Percentiles rank a stretch among this genome's conserved stretches.
Conservation (phyloP, 35 echinoderm and acorn worm species). For the Acanthaster planci region DNA sequence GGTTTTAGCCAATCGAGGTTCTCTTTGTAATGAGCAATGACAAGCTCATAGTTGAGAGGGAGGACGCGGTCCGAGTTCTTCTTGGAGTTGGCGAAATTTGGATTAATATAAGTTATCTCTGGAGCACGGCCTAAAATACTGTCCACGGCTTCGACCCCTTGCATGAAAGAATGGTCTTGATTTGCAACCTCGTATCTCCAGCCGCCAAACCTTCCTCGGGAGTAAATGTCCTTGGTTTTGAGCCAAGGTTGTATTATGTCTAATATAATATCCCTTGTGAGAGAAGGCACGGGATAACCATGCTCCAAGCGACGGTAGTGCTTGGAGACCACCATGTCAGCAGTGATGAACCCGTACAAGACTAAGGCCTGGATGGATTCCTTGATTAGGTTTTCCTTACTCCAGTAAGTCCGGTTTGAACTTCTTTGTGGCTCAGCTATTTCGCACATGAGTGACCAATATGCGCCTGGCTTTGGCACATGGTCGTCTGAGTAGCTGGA, state of each 20-base stretch:
- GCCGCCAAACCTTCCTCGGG: conserved; percentile 49
- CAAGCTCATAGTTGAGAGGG: not conserved
- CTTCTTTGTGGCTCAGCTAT: conserved; percentile 22
- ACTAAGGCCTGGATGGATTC: not conserved
- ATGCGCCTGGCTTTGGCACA: conserved; percentile 26
- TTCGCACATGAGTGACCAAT: conserved; percentile 59
- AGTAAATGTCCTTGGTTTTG: conserved; percentile 33
- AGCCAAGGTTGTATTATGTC: conserved; percentile 48
- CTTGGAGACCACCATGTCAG: conserved; percentile 39
- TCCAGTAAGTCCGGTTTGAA: not conserved
- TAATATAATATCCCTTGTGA: conserved; percentile 10
- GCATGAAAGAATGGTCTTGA: conserved; percentile 60
- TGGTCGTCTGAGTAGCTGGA: conserved; percentile 55
- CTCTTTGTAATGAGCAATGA: conserved; percentile 29
- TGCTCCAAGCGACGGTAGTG: conserved; percentile 44
- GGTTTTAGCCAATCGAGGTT: not conserved
- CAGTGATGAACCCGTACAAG: conserved; percentile 30
- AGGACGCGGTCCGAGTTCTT: conserved; percentile 9
- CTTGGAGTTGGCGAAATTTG: conserved; percentile 43
- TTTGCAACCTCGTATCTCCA: conserved; percentile 54
- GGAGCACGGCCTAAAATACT: not conserved
- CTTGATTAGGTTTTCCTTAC: not conserved
- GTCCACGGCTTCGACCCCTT: conserved; percentile 47
- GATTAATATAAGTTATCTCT: conserved; percentile 34
- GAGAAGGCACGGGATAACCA: conserved; percentile 46